Conservation (phyloP, 2,797 vertebrate genomes). For the Thamnophis elegans region DNA sequence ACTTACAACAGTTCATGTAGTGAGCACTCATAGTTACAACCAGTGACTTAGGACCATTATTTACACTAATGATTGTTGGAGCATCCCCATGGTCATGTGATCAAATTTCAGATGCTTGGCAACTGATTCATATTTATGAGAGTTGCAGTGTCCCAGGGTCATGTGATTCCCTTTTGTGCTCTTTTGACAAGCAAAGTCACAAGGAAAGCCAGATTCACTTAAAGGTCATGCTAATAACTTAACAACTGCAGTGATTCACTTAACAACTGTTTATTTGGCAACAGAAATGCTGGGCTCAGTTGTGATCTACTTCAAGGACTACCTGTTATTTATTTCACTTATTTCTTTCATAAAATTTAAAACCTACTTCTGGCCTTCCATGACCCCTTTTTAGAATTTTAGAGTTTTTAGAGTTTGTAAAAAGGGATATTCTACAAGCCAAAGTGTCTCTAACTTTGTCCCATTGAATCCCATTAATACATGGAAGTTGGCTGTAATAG, state of each 20-base stretch:
- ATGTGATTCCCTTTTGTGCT: neutral
- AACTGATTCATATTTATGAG: neutral
- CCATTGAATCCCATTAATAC: neutral
- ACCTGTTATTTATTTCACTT: neutral
- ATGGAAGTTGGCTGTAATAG: neutral
- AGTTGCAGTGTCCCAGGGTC: neutral
- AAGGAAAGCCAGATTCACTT: neutral
- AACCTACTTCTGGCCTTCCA: neutral
- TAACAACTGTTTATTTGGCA: neutral
- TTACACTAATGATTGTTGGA: neutral
- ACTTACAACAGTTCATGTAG: neutral
- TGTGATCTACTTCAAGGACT: neutral
- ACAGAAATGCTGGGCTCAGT: neutral
- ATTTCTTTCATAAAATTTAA: neutral
- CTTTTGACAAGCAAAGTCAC: neutral
- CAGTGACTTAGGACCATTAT: neutral
- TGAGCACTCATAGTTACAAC: neutral
- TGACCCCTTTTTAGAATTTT: neutral
- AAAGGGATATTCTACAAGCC: neutral
- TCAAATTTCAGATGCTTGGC: neutral
- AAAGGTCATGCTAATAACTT: neutral
- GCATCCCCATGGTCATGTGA: neutral
- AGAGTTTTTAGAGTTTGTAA: neutral
- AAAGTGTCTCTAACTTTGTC: neutral
- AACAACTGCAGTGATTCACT: neutral